Evolutionary conservation across 2,888 invertebrate species (phyloP).

Genomic region (Thereva nobilitata): DNA sequence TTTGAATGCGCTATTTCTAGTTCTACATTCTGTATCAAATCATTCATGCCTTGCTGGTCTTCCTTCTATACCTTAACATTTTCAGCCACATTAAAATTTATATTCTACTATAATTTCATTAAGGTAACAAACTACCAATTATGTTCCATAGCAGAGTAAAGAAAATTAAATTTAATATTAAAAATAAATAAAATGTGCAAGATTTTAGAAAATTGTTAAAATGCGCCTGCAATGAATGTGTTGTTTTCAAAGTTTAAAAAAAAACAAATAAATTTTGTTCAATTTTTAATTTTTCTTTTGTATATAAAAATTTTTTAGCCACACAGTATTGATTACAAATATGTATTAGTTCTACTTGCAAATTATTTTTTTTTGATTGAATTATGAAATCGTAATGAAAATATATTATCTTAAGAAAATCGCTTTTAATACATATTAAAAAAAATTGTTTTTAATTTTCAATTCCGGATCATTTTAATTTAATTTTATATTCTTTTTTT

Average conservation of each 20-base stretch:
- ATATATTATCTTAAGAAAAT: slow-evolving; percentile 24
- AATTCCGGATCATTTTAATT: slow-evolving; percentile 13
- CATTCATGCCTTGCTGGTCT: no score
- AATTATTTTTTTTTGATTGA: slow-evolving; percentile 33
- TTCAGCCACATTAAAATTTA: no score
- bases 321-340: slow-evolving; percentile 36
- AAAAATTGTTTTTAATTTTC: slow-evolving; percentile 19
- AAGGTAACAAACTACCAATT: no score
- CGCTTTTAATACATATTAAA: slow-evolving; percentile 28
- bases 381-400: slow-evolving; percentile 30
- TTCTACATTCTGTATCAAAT: no score
- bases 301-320: slow-evolving; percentile 34
- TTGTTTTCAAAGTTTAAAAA: slow-evolving; percentile 36
- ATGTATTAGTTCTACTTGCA: slow-evolving; percentile 37
- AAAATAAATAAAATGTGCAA: not conserved
- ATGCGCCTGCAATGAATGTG: slow-evolving; percentile 39
- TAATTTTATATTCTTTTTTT: no score
- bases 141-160: no score
- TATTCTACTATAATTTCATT: no score
- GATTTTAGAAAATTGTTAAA: slow-evolving; percentile 23
- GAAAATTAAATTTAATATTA: not conserved
- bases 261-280: not conserved
- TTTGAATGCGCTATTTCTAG: no score
- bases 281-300: slow-evolving; percentile 29
- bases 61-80: no score